phyloP scores from a whole-genome alignment of 2,888 invertebrate species.

The Strigamia transsilvanica region DNA sequence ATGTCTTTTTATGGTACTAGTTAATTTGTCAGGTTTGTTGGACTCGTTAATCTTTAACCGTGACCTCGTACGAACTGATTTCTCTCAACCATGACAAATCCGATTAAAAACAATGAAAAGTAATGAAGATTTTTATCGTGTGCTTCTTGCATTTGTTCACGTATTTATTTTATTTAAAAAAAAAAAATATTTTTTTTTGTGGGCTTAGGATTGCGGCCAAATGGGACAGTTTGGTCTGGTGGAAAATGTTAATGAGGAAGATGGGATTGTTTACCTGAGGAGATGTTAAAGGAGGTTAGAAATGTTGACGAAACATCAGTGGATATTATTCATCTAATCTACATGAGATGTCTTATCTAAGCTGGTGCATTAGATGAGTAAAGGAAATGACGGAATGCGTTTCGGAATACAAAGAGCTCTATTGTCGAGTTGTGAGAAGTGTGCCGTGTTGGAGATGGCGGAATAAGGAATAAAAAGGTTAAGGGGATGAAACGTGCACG shows the following conservation, averaged over 20 bases:
- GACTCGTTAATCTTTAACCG: slow-evolving; percentile 34
- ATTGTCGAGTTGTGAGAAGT: slow-evolving; percentile 3
- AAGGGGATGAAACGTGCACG: slow-evolving; percentile 44
- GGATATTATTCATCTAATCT: slow-evolving; percentile 5
- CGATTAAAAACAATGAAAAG: neutral
- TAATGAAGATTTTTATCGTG: neutral
- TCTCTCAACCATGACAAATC: neutral
- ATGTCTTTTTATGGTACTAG: neutral
- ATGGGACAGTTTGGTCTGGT: slow-evolving; percentile 30
- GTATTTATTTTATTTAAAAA: neutral
- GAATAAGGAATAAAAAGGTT: slow-evolving; percentile 26
- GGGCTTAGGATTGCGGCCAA: neutral
- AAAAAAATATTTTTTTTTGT: neutral
- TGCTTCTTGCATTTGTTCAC: neutral
- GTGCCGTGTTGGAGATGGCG: neutral
- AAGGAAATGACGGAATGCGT: neutral
- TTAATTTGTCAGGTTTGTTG: slow-evolving; percentile 42
- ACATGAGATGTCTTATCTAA: neutral
- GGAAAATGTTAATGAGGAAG: neutral
- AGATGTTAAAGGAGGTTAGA: too few species aligned
- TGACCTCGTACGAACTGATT: slow-evolving; percentile 36
- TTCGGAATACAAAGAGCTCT: slow-evolving; percentile 14
- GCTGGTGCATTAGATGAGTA: neutral
- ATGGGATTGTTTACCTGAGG: neutral
- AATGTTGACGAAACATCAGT: neutral